A percentile compares a stretch with the other conserved stretches of the same genome.
Conservation (phyloP, 1,140 invertebrate genomes). For the Cydia pomonella region DNA sequence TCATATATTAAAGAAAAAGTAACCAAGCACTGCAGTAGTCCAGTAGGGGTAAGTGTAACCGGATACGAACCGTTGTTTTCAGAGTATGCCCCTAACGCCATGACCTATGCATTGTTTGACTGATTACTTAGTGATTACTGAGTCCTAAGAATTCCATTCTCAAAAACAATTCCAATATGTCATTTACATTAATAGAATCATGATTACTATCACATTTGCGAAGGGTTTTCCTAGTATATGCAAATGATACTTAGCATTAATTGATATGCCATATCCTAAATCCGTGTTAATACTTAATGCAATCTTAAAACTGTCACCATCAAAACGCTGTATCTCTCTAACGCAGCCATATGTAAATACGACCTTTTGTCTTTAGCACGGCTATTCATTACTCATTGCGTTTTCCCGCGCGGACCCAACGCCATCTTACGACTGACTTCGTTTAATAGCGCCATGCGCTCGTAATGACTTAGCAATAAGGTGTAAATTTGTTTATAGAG, state of each 20-base stretch:
- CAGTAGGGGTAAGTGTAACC: no score
- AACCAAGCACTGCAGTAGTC: no score
- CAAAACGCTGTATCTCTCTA: not conserved
- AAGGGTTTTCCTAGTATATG: not conserved
- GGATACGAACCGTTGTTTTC: no score
- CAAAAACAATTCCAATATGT: not conserved
- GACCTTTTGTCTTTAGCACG: not conserved
- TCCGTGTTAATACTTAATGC: not conserved
- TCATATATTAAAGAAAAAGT: no score
- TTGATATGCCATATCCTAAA: constrained; percentile 16
- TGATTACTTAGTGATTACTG: no score
- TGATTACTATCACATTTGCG: not conserved
- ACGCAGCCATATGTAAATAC: not conserved
- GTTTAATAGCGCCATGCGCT: constrained; percentile 6
- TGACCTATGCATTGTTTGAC: no score
- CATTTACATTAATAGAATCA: not conserved
- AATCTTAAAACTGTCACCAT: not conserved
- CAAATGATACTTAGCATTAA: not conserved
- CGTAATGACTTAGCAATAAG: not conserved
- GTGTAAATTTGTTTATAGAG: not conserved
- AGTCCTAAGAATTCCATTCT: not conserved
- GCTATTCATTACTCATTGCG: constrained; percentile 35
- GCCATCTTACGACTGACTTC: not conserved
- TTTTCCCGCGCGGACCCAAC: constrained; percentile 63
- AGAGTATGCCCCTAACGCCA: no score